phyloP scores from a whole-genome alignment of 2,113 vertebrate genomes.

The Ochotona princeps region DNA sequence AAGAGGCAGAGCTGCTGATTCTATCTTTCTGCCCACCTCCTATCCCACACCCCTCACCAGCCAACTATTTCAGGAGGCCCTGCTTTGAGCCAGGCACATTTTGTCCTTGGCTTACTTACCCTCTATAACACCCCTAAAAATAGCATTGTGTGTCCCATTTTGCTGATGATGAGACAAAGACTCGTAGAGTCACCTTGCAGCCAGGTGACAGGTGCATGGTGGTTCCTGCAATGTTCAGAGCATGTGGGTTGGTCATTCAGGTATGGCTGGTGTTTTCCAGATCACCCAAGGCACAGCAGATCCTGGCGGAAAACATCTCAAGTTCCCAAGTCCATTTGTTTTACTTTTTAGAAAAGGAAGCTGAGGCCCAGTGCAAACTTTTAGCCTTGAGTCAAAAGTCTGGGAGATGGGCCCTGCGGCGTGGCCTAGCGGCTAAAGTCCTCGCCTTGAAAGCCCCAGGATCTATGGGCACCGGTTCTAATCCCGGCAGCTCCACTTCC shows the following conservation, averaged over 20 bases:
- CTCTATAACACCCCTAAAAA: neutral
- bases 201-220: constrained; percentile 66
- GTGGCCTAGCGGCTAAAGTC: too few species aligned
- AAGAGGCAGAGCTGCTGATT: neutral
- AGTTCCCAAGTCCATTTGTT: neutral
- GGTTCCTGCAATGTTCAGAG: constrained; percentile 73
- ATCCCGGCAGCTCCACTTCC: too few species aligned
- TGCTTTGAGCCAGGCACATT: neutral
- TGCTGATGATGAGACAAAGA: constrained; percentile 22
- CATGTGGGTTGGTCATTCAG: constrained; percentile 48
- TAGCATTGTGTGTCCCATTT: neutral
- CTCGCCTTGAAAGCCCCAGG: too few species aligned
- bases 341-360: neutral
- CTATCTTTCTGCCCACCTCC: neutral
- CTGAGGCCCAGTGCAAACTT: neutral
- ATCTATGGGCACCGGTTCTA: too few species aligned
- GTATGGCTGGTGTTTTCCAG: constrained; percentile 65
- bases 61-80: neutral
- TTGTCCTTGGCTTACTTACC: neutral
- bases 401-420: neutral
- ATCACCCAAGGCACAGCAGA: neutral
- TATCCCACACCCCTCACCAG: fast-evolving
- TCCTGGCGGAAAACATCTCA: neutral
- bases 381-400: neutral
- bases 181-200: neutral